phyloP scores from a whole-genome alignment of 53 echinoderm and acorn worm genomes.

The Henricia sp. region DNA sequence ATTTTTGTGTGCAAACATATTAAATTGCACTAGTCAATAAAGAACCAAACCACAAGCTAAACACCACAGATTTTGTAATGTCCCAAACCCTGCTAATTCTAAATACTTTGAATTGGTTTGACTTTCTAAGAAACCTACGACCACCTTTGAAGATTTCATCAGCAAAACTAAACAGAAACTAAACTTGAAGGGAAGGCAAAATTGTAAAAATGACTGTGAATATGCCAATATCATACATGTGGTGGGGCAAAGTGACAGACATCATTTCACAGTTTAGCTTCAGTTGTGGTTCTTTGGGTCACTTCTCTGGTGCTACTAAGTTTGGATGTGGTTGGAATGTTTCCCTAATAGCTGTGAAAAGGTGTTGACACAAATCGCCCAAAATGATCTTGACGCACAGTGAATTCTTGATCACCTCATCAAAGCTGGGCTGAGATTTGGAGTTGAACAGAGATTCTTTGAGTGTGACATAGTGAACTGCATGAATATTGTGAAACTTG shows the following conservation, averaged over 20 bases:
- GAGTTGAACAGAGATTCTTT: neutral
- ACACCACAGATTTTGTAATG: too few species aligned
- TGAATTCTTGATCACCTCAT: neutral
- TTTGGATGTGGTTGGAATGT: neutral
- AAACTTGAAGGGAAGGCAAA: neutral
- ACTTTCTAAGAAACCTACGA: neutral
- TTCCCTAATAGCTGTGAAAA: slow-evolving; percentile 18
- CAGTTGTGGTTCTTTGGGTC: slow-evolving; percentile 14
- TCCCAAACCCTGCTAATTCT: too few species aligned
- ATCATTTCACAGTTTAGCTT: slow-evolving; percentile 34
- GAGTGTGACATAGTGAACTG: neutral
- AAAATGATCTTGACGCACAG: too few species aligned
- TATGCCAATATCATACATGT: too few species aligned
- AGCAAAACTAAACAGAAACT: neutral
- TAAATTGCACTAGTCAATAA: too few species aligned
- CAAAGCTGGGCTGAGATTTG: neutral
- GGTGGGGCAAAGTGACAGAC: slow-evolving; percentile 9
- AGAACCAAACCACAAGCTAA: too few species aligned
- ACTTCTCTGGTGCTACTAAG: neutral
- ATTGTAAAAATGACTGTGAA: neutral
- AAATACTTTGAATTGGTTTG: too few species aligned
- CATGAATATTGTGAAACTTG: neutral
- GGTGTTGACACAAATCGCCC: slow-evolving; percentile 7
- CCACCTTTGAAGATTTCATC: neutral
- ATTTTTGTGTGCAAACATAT: too few species aligned